Base-by-base conservation (phyloP, 2,113 vertebrate species). In the Semicossyphus pulcher region DNA sequence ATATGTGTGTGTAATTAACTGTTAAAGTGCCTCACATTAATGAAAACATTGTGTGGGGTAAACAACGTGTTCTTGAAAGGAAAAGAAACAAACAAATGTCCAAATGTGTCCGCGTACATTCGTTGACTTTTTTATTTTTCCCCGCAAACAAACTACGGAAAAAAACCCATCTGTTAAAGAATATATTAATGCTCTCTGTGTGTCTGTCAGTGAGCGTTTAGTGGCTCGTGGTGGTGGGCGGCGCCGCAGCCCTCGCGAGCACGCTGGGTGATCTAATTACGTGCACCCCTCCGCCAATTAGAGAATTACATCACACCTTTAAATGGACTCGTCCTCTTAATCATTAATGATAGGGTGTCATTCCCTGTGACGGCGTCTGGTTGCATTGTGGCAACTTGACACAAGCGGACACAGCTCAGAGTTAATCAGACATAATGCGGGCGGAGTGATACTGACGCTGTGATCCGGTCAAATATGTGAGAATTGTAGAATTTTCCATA, bases 281-380 rank as follows among this genome's bases (percentile, higher is more conserved):
- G 31, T 32, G n/a, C 62, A 31, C 31, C 61, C 62, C 12, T 64
- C 76, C 41, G 7, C 71, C 86, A 87, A 88, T 90, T 85, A 86
- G 54, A 80, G 81, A 82, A 88, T 86, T 82, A 87, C 84, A 73
- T 91, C 87, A 90, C 89, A 91, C 83, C 84, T 83, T 84, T 85
- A 82, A 88, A 90, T 85, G 80, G 70, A 76, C 77, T 64, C 47
- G 45, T 58, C 68, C 72, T 77, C 76, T 86, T 64, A 87, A 90
- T 87, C 86, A 89, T 90, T 90, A 56, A 91, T 86, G 80, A 52
- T 72, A 52, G 57, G 74, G 77, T 90, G 74, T 85, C 84, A 60
- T 59, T 82, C 47, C 67, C 66, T 68, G 52, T 52, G 48, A 78
- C 76, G 45, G 85, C 63, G 37, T 86, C 81, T 58, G 11, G 79